A percentile compares a stretch with the other conserved stretches of the same genome.
Evolutionary conservation across 2,797 vertebrate species (phyloP).

Genomic region (Coilia nasus): DNA sequence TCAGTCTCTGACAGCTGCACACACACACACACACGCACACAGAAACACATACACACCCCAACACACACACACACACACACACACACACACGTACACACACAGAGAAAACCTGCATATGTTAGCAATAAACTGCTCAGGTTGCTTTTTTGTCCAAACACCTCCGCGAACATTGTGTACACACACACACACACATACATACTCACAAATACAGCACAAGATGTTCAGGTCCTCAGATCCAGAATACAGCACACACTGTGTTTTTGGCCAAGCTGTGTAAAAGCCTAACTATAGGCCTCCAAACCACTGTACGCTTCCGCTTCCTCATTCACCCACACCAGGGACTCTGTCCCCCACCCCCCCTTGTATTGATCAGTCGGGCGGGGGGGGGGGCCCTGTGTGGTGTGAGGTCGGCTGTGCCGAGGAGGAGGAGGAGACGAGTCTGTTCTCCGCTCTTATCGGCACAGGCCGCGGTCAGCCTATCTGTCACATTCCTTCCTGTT

Average conservation of each 20-base stretch:
- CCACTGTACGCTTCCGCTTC: slow-evolving; percentile 1
- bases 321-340: slow-evolving; percentile 10
- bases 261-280: not conserved
- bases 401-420: not conserved
- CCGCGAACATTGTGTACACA: too few species aligned
- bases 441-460: not conserved
- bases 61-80: slow-evolving; percentile 25
- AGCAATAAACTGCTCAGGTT: not conserved
- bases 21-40: slow-evolving; percentile 25
- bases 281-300: not conserved
- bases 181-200: slow-evolving; percentile 42
- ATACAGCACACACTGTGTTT: not conserved
- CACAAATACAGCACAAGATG: slow-evolving; percentile 6
- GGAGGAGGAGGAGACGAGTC: too few species aligned
- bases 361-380: slow-evolving; percentile 24
- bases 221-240: slow-evolving; percentile 28
- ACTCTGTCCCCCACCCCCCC: slow-evolving; percentile 43
- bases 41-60: slow-evolving; percentile 41
- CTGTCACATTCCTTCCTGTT: not conserved
- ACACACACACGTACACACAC: slow-evolving; percentile 13
- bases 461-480: not conserved
- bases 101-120: not conserved
- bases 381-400: not conserved
- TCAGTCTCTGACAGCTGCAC: slow-evolving; percentile 91
- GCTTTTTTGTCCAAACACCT: not conserved